Base-by-base conservation (phyloP, 2,797 vertebrate genomes). In the Dendrocincla fuliginosa region DNA sequence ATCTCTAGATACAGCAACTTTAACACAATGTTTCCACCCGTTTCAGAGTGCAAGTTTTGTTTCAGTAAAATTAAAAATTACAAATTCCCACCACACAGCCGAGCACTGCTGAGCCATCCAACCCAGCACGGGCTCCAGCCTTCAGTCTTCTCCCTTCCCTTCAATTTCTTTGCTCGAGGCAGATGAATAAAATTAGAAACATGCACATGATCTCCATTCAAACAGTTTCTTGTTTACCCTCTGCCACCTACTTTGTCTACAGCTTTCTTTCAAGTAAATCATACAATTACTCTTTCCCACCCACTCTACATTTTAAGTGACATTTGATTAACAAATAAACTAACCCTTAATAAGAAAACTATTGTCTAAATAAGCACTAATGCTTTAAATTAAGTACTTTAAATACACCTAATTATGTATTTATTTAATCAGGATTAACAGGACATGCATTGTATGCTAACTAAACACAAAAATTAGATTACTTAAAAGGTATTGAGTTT, bases 361-460 rank as follows among this genome's bases (percentile, higher is more conserved):
- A 93, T 94, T 97, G 93, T 96, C 89, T 95, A 94, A 94, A 96
- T 96, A 96, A 95, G 52, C 41, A 57, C 76, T 87, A 96, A 95
- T 87, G 93, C 91, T 95, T 94, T 75, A 89, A 89, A 93, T 96
- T 96, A 93, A 91, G 53, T 50, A 74, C 78, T 96, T 96, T 95
- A 91, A 96, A 89, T 95, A 96, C 55, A 95, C 85, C 85, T 88
- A 89, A 95, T 96, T 95, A 94, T 80, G 59, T 70, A 82, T 96
- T 96, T 95, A 95, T 96, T 96, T 95, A 95, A 95, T 90, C 70
- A 86, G 87, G 52, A 94, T 94, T 94, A 95, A 84, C 63, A 84
- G 63, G 59, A 93, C 67, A 84, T 53, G 83, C 39, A 79, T 77
- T 91, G 67, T 93, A 93, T 91, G 91, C 50, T 84, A 92, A 96